Percentiles rank a stretch among this genome's conserved stretches.
These are phyloP conservation scores for Chunga burmeisteri DNA, from an alignment of 2,113 vertebrate species.

Conservation along the genomic window DNA sequence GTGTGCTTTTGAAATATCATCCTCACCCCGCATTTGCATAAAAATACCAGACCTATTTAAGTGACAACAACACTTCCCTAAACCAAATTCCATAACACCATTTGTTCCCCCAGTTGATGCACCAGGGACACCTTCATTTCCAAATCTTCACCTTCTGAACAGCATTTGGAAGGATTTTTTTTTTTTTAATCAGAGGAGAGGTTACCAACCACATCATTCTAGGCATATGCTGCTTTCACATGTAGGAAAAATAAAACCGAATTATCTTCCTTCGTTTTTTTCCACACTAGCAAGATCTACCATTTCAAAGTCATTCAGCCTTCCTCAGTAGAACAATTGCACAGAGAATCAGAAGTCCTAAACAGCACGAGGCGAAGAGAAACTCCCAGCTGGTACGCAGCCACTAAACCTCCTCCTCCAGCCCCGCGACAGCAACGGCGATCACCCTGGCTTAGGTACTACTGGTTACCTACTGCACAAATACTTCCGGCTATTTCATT, in stretches of 20 bases:
- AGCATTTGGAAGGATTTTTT: neutral
- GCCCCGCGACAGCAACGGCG: neutral
- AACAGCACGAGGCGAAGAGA: neutral
- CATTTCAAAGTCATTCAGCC: neutral
- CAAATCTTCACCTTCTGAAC: neutral
- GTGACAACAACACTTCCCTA: slow-evolving; percentile 15
- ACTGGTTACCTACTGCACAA: neutral
- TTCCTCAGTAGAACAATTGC: neutral
- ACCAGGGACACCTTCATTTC: neutral
- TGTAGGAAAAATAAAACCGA: neutral
- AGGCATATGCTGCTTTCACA: neutral
- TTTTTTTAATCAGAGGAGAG: neutral
- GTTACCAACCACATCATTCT: neutral
- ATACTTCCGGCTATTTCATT: neutral
- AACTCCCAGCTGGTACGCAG: neutral
- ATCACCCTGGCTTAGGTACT: accelerated
- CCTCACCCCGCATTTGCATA: slow-evolving; percentile 64
- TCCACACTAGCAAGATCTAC: neutral
- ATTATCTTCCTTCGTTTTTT: neutral
- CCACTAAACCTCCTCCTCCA: neutral
- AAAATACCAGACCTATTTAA: slow-evolving; percentile 64
- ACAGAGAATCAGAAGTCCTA: neutral
- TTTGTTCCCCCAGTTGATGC: neutral
- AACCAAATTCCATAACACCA: neutral
- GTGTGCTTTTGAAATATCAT: slow-evolving; percentile 53